A percentile compares a stretch with the other conserved stretches of the same genome.
Evolutionary conservation across 2,888 invertebrate species (phyloP).

Genomic region (Lordiphosa fenestrarum): DNA sequence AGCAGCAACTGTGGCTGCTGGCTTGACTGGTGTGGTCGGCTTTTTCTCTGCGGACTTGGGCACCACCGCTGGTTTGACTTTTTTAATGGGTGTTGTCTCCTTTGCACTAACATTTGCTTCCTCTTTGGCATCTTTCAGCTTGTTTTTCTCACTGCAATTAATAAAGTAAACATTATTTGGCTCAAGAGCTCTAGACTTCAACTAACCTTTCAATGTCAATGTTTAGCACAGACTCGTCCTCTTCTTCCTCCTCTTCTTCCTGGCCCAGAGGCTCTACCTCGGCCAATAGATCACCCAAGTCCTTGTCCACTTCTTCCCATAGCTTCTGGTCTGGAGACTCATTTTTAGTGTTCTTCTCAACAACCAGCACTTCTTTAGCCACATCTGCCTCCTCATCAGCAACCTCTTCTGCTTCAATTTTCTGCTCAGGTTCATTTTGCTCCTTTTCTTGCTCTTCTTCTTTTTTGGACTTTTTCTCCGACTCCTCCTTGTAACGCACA

Average conservation of each 20-base stretch:
- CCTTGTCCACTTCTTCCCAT: conserved; percentile 92
- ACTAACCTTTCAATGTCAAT: conserved; percentile 82
- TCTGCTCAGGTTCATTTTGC: conserved; percentile 81
- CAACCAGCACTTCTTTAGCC: conserved; percentile 81
- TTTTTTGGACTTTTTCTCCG: conserved; percentile 84
- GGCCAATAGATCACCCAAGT: conserved; percentile 87
- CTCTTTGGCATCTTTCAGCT: conserved; percentile 71
- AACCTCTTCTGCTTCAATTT: conserved; percentile 64
- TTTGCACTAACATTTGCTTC: conserved; percentile 60
- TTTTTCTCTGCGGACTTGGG: conserved; percentile 24
- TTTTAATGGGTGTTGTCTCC: conserved; percentile 29
- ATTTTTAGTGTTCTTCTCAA: conserved; percentile 77
- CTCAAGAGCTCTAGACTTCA: neutral
- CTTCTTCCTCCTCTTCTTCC: conserved; percentile 79
- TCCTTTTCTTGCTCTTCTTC: conserved; percentile 80
- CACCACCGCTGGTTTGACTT: conserved; percentile 6
- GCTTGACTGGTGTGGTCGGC: neutral
- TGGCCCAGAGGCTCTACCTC: conserved; percentile 85
- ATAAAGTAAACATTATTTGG: neutral
- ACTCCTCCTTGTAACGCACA: conserved; percentile 88
- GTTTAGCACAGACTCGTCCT: conserved; percentile 83
- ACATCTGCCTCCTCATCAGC: conserved; percentile 85
- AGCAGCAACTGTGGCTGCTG: conserved; percentile 7
- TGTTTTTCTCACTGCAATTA: conserved; percentile 82
- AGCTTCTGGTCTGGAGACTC: conserved; percentile 82